A percentile compares a stretch with the other conserved stretches of the same genome.
Conservation (phyloP, 2,113 vertebrate genomes). For the Dendropsophus ebraccatus region DNA sequence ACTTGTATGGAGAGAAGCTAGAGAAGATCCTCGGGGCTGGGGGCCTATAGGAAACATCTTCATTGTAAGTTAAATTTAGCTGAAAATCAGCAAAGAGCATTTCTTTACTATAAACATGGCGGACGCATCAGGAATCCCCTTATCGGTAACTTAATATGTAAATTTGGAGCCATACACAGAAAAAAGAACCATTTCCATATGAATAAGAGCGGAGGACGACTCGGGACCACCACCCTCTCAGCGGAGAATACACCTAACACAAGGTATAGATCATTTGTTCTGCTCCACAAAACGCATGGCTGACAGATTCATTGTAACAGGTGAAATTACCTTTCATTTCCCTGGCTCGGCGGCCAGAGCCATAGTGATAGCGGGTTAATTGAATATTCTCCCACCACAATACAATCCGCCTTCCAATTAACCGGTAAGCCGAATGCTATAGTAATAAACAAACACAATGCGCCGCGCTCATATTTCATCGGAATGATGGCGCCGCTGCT, state of each 20-base stretch:
- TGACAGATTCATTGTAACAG: conserved; percentile 26
- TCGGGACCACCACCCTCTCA: background rate
- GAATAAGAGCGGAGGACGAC: background rate
- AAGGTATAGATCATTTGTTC: conserved; percentile 19
- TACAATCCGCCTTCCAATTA: conserved; percentile 22
- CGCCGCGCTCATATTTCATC: background rate
- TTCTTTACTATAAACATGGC: background rate
- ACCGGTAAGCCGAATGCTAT: background rate
- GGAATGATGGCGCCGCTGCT: conserved; percentile 11
- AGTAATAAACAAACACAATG: conserved; percentile 30
- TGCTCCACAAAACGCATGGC: background rate
- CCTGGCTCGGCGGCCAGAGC: background rate
- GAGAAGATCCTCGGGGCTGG: too few species aligned
- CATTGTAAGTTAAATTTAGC: background rate
- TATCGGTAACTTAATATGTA: background rate
- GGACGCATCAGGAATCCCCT: background rate
- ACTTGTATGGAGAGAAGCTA: too few species aligned
- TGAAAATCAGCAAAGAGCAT: background rate
- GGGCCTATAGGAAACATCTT: background rate
- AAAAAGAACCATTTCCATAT: background rate
- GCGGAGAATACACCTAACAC: background rate
- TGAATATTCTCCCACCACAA: conserved; percentile 25
- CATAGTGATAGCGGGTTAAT: conserved; percentile 14
- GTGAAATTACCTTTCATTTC: conserved; percentile 33
- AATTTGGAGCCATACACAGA: background rate